Base-by-base conservation (phyloP, 2,888 invertebrate genomes). In the Halictus quadricinctus region DNA sequence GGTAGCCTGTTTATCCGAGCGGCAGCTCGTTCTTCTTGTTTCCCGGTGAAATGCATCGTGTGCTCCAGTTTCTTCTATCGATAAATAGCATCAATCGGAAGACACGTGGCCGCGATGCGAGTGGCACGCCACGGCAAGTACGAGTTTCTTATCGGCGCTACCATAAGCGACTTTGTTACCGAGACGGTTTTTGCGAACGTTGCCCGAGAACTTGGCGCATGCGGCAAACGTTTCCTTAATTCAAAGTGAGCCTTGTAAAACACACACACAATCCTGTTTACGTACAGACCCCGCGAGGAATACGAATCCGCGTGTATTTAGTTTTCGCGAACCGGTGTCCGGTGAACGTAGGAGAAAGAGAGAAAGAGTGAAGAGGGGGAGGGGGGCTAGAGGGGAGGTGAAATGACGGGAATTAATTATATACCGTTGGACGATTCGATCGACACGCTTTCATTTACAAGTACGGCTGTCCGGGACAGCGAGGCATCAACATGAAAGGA, bases 81-180 rank as follows among this genome's bases (percentile, higher is more conserved):
- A 78, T 75, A 60, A 74, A 79, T 66, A 80, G 48, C 87, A 82
- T 83, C 83, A 81, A 83, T 87, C 79, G 77, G 76, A 78, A 83
- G 87, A 85, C 87, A 76, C 83, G 87, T 85, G 88, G 84, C 77
- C 81, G 69, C 79, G 81, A 87, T 81, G 70, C 81, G 84, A 81
- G 84, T 79, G 79, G 82, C 72, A 86, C 69, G 54, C 50, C 76
- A 64, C 72, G 50, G 74, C 78, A 69, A 81, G 73, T 86, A 83
- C 88, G 83, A 88, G 88, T 88, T 89, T 88, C 89, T 89, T 89
- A 79, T 84, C 70, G 64, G 21, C 43, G 72, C 77, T 88, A 70
- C 89, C 89, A 87, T 89, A 89, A 87, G 50, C 76, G 87, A 83
- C 82, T 73, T 73, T 83, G 87, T 84, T 69, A 78, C 76, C 74